A percentile compares a stretch with the other conserved stretches of the same genome.
phyloP scores from a whole-genome alignment of 2,888 invertebrate species.

The Cryptocephalus primarius region DNA sequence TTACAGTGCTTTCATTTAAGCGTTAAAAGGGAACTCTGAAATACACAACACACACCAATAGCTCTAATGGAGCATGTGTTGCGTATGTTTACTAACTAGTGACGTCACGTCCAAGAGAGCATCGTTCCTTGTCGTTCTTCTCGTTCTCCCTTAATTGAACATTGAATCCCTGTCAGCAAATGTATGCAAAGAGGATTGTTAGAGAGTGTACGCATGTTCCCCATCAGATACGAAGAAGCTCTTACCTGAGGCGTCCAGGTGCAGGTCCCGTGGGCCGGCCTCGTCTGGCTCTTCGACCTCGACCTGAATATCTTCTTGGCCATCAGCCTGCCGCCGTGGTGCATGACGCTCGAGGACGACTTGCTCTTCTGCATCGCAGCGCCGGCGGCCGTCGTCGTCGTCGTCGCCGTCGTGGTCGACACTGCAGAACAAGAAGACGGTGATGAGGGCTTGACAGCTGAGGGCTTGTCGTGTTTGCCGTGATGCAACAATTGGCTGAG shows the following conservation, averaged over 20 bases:
- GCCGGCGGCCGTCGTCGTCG: constrained; percentile 39
- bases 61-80: too few species aligned
- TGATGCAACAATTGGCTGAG: constrained; percentile 48
- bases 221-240: neutral
- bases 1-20: too few species aligned
- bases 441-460: constrained; percentile 1
- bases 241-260: constrained; percentile 82
- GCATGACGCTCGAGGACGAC: constrained; percentile 78
- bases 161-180: too few species aligned
- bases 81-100: too few species aligned
- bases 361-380: constrained; percentile 85
- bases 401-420: constrained; percentile 9
- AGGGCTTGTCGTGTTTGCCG: constrained; percentile 36
- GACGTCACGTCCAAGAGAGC: too few species aligned
- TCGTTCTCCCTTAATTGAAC: too few species aligned
- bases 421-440: constrained; percentile 19
- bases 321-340: constrained; percentile 57
- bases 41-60: too few species aligned
- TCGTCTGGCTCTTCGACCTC: constrained; percentile 71
- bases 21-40: too few species aligned
- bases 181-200: too few species aligned
- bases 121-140: too few species aligned
- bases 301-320: constrained; percentile 78
- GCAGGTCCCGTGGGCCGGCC: constrained; percentile 46
- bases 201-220: too few species aligned